Percentiles rank a stretch among this genome's conserved stretches.
These are phyloP conservation scores for Colinus virginianus DNA, from an alignment of 2,113 vertebrate genomes.

Conservation along the genomic window DNA sequence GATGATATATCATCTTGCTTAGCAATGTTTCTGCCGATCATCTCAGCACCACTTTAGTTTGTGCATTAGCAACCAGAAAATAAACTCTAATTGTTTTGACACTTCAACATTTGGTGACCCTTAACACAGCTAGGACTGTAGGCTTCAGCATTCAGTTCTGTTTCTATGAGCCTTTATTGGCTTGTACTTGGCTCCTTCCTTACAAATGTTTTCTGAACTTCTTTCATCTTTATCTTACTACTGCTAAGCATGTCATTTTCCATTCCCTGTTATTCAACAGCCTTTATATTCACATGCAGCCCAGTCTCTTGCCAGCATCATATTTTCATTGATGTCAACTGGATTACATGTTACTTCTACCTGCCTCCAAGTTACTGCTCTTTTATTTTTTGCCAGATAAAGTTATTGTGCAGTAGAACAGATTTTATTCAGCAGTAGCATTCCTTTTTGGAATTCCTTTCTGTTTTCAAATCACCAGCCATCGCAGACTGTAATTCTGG, in stretches of 20 bases:
- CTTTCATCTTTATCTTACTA: slow-evolving; percentile 9
- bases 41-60: slow-evolving; percentile 25
- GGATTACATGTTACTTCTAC: slow-evolving; percentile 57
- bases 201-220: background rate
- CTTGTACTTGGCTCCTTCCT: background rate
- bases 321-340: slow-evolving; percentile 10
- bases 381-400: slow-evolving; percentile 13
- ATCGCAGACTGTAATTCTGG: background rate
- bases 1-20: slow-evolving; percentile 22
- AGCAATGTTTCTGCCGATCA: slow-evolving; percentile 19
- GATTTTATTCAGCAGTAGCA: background rate
- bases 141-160: background rate
- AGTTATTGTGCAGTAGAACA: background rate
- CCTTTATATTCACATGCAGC: background rate
- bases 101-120: background rate
- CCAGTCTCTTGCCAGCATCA: slow-evolving; percentile 14
- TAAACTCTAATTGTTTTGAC: slow-evolving; percentile 35
- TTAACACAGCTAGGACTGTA: background rate
- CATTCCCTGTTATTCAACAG: background rate
- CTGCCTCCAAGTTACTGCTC: slow-evolving; percentile 22
- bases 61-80: slow-evolving; percentile 28
- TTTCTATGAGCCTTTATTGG: slow-evolving; percentile 8
- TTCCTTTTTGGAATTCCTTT: slow-evolving; percentile 5
- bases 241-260: background rate
- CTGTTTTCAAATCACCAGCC: background rate